Percentiles rank a stretch among this genome's conserved stretches.
Evolutionary conservation across 2,888 invertebrate genomes (phyloP).

Genomic region (Smittia sp.): DNA sequence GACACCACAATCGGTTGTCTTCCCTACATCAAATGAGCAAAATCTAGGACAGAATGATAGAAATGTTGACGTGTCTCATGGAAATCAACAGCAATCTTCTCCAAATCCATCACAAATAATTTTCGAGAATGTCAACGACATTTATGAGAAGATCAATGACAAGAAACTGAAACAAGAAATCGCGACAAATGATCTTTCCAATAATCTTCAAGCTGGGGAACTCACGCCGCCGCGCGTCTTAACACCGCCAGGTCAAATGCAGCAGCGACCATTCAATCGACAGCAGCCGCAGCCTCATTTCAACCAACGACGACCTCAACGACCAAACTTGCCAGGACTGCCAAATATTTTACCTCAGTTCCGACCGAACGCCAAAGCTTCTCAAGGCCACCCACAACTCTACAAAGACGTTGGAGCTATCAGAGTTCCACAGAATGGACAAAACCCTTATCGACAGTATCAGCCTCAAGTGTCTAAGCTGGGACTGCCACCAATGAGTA

Average conservation of each 20-base stretch:
- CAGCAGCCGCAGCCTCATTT: slow-evolving; percentile 46
- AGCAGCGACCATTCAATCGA: not conserved
- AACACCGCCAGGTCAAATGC: slow-evolving; percentile 35
- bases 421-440: slow-evolving; percentile 45
- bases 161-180: slow-evolving; percentile 47
- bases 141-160: slow-evolving; percentile 38
- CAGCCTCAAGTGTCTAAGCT: slow-evolving; percentile 44
- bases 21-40: slow-evolving; percentile 46
- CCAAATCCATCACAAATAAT: slow-evolving; percentile 28
- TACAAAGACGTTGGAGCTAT: slow-evolving; percentile 26
- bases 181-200: slow-evolving; percentile 50
- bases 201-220: slow-evolving; percentile 54
- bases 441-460: slow-evolving; percentile 43
- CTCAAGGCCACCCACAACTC: slow-evolving; percentile 51
- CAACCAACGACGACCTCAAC: slow-evolving; percentile 48
- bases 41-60: not conserved
- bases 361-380: slow-evolving; percentile 63
- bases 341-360: slow-evolving; percentile 73
- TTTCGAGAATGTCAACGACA: slow-evolving; percentile 40
- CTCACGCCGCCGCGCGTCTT: slow-evolving; percentile 52
- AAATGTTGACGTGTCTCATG: slow-evolving; percentile 20
- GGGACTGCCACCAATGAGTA: slow-evolving; percentile 20
- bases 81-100: not conserved
- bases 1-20: slow-evolving; percentile 48
- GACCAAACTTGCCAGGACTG: slow-evolving; percentile 50